Evolutionary conservation across 1,140 invertebrate genomes (phyloP).

Genomic region (Goniozus legneri): DNA sequence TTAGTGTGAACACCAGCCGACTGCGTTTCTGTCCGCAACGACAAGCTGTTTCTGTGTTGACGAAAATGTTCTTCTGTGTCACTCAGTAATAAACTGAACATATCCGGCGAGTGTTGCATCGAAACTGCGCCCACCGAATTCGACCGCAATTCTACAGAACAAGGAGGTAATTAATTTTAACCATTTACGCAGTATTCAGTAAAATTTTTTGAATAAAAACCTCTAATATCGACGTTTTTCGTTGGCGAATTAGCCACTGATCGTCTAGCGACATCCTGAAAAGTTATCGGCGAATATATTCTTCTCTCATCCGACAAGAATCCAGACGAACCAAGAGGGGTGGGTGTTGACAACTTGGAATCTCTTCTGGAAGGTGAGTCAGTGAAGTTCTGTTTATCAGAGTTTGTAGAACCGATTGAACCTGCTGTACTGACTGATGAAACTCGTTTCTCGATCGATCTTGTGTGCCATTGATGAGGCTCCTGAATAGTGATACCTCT

Average conservation of each 20-base stretch:
- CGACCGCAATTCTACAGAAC: slow-evolving; percentile 54
- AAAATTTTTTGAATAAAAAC: slow-evolving; percentile 29
- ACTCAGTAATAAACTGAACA: slow-evolving; percentile 54
- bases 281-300: slow-evolving; percentile 80
- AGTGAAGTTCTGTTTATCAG: slow-evolving; percentile 7
- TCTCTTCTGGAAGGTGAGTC: slow-evolving; percentile 30
- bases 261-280: slow-evolving; percentile 73
- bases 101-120: slow-evolving; percentile 46
- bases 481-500: slow-evolving; percentile 42
- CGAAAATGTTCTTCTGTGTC: slow-evolving; percentile 60
- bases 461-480: slow-evolving; percentile 48
- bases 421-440: slow-evolving; percentile 20
- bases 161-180: not conserved
- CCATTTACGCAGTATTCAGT: not conserved
- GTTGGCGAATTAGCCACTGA: slow-evolving; percentile 73
- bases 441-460: slow-evolving; percentile 30
- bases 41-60: slow-evolving; percentile 47
- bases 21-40: slow-evolving; percentile 21
- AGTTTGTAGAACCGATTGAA: slow-evolving; percentile 15
- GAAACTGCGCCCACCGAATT: slow-evolving; percentile 60
- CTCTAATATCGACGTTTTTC: slow-evolving; percentile 44
- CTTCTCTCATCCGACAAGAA: slow-evolving; percentile 56
- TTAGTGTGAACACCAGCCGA: slow-evolving; percentile 18
- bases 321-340: slow-evolving; percentile 32
- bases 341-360: slow-evolving; percentile 36